These are phyloP conservation scores for Pangasianodon hypophthalmus DNA, from an alignment of 2,113 vertebrate species.

Conservation along the genomic window DNA sequence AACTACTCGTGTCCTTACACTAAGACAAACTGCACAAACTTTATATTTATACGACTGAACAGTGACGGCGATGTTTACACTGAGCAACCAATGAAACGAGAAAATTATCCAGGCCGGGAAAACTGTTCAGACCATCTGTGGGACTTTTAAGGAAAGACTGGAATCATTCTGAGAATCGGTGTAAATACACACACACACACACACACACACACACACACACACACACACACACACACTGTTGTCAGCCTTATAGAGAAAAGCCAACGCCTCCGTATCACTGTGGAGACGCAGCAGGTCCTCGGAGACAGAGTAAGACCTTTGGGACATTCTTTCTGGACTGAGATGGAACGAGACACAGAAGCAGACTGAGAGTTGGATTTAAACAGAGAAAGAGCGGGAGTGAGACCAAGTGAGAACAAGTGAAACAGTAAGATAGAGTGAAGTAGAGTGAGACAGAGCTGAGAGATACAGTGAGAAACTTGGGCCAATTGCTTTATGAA, in stretches of 20 bases:
- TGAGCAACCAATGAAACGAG: slow-evolving; percentile 53
- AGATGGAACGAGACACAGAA: background rate
- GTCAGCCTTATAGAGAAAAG: slow-evolving; percentile 35
- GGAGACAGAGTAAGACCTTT: background rate
- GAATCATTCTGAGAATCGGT: slow-evolving; percentile 2
- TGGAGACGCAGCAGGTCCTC: slow-evolving; percentile 21
- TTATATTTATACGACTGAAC: slow-evolving; percentile 36
- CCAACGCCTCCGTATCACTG: slow-evolving; percentile 47
- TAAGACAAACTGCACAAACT: slow-evolving; percentile 36
- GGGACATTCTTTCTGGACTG: background rate
- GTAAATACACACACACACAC: background rate
- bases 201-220: background rate
- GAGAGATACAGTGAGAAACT: background rate
- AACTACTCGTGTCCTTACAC: slow-evolving; percentile 45
- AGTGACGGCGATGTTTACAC: slow-evolving; percentile 49
- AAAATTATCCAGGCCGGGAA: slow-evolving; percentile 43
- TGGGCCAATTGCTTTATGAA: background rate
- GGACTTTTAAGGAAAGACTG: slow-evolving; percentile 16
- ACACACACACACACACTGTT: background rate
- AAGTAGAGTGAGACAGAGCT: background rate
- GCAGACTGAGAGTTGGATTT: background rate
- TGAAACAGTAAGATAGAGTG: background rate
- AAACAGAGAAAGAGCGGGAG: background rate
- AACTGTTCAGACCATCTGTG: slow-evolving; percentile 44
- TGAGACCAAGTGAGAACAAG: background rate